phyloP scores from a whole-genome alignment of 1,140 invertebrate genomes.

The Drosophila lacertosa region DNA sequence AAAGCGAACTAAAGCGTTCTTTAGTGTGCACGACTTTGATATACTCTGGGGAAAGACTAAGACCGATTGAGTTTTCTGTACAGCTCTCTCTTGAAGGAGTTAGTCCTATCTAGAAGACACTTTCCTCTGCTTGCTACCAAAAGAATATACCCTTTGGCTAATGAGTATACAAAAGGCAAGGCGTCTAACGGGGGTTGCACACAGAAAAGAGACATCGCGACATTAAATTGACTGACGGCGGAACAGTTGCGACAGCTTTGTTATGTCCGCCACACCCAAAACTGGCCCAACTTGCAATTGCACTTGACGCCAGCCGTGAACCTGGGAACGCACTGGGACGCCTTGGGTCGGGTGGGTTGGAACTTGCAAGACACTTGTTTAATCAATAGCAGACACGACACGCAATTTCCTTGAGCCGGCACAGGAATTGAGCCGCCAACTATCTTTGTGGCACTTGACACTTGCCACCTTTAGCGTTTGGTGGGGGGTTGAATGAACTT shows the following conservation, averaged over 20 bases:
- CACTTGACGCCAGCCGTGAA: slow-evolving; percentile 14
- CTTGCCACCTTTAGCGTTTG: not conserved
- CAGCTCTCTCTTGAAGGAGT: too few relatives aligned
- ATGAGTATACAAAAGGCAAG: not conserved
- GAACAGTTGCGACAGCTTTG: slow-evolving; percentile 40
- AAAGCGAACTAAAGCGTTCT: too few relatives aligned
- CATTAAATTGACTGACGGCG: slow-evolving; percentile 32
- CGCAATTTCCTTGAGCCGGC: slow-evolving; percentile 48
- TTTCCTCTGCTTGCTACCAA: too few relatives aligned
- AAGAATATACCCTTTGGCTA: too few relatives aligned
- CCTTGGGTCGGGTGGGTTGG: not conserved
- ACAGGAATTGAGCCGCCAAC: slow-evolving; percentile 21
- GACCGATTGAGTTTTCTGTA: too few relatives aligned
- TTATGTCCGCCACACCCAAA: slow-evolving; percentile 15
- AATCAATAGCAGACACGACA: slow-evolving; percentile 61
- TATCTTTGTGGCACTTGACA: slow-evolving; percentile 36
- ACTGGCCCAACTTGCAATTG: not conserved
- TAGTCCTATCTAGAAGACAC: too few relatives aligned
- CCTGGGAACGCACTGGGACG: slow-evolving; percentile 1
- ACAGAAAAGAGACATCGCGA: slow-evolving; percentile 28
- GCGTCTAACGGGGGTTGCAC: slow-evolving; percentile 6
- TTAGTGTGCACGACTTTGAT: not conserved
- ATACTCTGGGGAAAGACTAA: too few relatives aligned
- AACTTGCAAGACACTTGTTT: slow-evolving; percentile 65
- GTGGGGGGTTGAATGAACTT: slow-evolving; percentile 22